Evolutionary conservation across 2,888 invertebrate species (phyloP).

Genomic region (Zygothrica quintamaculata): DNA sequence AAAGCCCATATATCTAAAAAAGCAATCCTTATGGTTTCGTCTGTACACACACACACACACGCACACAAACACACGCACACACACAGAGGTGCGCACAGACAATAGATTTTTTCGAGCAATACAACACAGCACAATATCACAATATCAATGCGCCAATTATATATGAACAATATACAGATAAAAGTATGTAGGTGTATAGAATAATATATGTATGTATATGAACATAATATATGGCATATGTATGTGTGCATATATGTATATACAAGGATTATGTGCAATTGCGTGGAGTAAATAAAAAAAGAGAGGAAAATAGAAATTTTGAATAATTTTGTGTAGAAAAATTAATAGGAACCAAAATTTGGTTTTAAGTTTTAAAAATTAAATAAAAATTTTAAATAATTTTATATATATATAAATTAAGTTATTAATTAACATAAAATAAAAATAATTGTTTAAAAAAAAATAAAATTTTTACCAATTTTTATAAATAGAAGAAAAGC

Average conservation of each 20-base stretch:
- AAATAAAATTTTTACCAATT: no score
- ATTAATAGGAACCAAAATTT: no score
- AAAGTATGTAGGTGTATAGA: slow-evolving; percentile 1
- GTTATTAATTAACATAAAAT: no score
- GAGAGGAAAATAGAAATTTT: slow-evolving; percentile 21
- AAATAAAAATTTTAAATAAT: no score
- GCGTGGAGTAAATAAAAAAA: slow-evolving; percentile 37
- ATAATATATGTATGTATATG: background rate
- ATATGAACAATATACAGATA: background rate
- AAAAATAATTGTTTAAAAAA: no score
- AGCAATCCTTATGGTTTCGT: slow-evolving; percentile 81
- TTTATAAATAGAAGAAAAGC: no score
- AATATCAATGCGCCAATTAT: slow-evolving; percentile 45
- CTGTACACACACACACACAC: no score
- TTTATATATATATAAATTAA: slow-evolving; percentile 1
- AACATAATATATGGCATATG: background rate
- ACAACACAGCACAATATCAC: slow-evolving; percentile 15
- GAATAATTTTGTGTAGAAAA: slow-evolving; percentile 27
- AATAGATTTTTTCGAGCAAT: slow-evolving; percentile 21
- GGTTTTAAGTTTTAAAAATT: no score
- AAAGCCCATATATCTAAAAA: slow-evolving; percentile 90
- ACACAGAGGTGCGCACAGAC: no score
- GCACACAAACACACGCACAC: no score
- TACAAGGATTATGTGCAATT: slow-evolving; percentile 15
- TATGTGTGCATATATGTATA: slow-evolving; percentile 12